Evolutionary conservation across 1,140 invertebrate genomes (phyloP).

Genomic region (Phthorimaea operculella): DNA sequence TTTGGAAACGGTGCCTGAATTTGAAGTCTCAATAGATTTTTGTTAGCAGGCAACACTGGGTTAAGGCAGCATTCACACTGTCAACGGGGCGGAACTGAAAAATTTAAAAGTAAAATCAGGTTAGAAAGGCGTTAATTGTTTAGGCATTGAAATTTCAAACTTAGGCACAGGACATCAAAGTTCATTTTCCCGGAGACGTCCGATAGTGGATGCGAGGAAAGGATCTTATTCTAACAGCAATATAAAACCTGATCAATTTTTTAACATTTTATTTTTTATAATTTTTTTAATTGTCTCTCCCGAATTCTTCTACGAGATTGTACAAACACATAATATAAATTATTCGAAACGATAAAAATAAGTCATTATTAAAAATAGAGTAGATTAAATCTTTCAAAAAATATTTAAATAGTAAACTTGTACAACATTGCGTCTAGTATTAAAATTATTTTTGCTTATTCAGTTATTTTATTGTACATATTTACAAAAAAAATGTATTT

Average conservation of each 20-base stretch:
- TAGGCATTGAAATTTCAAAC: conserved; percentile 28
- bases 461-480: conserved; percentile 64
- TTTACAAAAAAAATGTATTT: conserved; percentile 64
- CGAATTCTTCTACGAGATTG: conserved; percentile 59
- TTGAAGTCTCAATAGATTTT: conserved; percentile 27
- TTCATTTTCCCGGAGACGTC: conserved; percentile 32
- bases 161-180: conserved; percentile 32
- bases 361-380: conserved; percentile 63
- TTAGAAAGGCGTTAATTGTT: neutral
- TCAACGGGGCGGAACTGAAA: neutral
- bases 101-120: neutral
- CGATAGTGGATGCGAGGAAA: conserved; percentile 44
- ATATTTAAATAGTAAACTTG: conserved; percentile 65
- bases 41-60: neutral
- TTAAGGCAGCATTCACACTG: neutral
- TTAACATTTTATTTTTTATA: conserved; percentile 63
- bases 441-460: conserved; percentile 60
- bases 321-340: conserved; percentile 67
- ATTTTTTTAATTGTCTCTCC: conserved; percentile 62
- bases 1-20: conserved; percentile 24
- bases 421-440: conserved; percentile 67
- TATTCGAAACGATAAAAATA: conserved; percentile 66
- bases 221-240: conserved; percentile 41
- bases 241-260: conserved; percentile 57
- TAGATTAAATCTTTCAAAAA: conserved; percentile 67